phyloP scores from a whole-genome alignment of 1,140 invertebrate genomes.

The Drosophila orena region DNA sequence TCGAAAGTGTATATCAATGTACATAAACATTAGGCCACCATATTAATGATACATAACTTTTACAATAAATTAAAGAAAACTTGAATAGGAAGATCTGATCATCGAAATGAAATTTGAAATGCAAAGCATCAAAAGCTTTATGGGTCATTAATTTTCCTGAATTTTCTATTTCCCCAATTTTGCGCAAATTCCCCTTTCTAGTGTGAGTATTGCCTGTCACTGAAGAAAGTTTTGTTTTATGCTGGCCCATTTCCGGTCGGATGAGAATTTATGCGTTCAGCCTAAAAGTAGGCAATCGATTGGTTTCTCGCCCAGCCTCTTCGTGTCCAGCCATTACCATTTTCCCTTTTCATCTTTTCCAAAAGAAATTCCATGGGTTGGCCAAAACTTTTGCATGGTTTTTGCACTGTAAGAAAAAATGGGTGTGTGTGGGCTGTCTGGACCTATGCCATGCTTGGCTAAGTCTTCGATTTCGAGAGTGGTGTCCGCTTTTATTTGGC shows the following conservation, averaged over 20 bases:
- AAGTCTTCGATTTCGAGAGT: constrained; percentile 26
- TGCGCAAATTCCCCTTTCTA: constrained; percentile 5
- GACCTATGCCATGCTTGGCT: constrained; percentile 16
- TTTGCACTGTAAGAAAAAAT: constrained; percentile 14
- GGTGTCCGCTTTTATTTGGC: constrained; percentile 51
- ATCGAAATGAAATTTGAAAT: too few species aligned
- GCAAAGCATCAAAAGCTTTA: too few species aligned
- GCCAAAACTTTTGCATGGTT: constrained; percentile 17
- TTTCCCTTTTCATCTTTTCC: background rate
- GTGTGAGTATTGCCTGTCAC: constrained; percentile 15
- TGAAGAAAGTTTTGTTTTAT: constrained; percentile 55
- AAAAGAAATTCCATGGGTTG: constrained; percentile 21
- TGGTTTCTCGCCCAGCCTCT: constrained; percentile 11
- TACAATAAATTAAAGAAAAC: too few species aligned
- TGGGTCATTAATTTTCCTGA: too few species aligned
- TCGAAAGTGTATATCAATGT: too few species aligned
- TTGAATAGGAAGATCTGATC: too few species aligned
- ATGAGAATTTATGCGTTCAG: constrained; percentile 62
- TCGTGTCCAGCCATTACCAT: background rate
- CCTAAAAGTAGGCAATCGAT: constrained; percentile 70
- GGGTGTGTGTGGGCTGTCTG: background rate
- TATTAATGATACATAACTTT: too few species aligned
- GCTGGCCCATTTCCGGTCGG: constrained; percentile 62
- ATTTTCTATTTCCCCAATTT: too few species aligned
- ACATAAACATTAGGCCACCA: too few species aligned